These are phyloP conservation scores for Drosophila prosaltans DNA, from an alignment of 1,140 invertebrate species.

Conservation along the genomic window DNA sequence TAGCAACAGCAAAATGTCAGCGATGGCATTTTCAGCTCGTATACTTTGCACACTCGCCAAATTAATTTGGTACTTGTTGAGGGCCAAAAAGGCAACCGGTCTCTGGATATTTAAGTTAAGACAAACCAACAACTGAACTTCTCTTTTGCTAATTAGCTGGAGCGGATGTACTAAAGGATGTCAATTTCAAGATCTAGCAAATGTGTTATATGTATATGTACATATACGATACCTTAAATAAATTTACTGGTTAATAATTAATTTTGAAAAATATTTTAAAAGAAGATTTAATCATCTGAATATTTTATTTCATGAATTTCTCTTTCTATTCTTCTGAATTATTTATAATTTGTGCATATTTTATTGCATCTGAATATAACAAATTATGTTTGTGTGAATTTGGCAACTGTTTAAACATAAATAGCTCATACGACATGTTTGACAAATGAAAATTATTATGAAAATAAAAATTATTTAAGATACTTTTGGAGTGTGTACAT, in stretches of 20 bases:
- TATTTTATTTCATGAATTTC: too few relatives aligned
- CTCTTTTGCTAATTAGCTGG: neutral
- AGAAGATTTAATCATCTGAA: too few relatives aligned
- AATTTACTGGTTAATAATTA: neutral
- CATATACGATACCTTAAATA: neutral
- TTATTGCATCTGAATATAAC: too few relatives aligned
- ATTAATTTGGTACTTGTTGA: constrained; percentile 4
- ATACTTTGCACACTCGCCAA: constrained; percentile 1
- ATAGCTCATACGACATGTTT: too few relatives aligned
- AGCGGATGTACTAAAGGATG: constrained; percentile 1
- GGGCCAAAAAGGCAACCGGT: neutral
- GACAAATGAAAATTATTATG: too few relatives aligned
- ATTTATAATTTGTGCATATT: too few relatives aligned
- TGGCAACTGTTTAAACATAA: too few relatives aligned
- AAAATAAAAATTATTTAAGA: too few relatives aligned
- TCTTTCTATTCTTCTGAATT: too few relatives aligned
- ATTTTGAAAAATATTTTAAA: too few relatives aligned
- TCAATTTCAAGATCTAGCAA: neutral
- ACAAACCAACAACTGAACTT: neutral
- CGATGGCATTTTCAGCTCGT: constrained; percentile 10
- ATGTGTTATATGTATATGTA: neutral
- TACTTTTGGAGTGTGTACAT: too few relatives aligned
- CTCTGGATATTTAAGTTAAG: neutral
- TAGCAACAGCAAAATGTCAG: constrained; percentile 10
- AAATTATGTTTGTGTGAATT: too few relatives aligned